A percentile compares a stretch with the other conserved stretches of the same genome.
Conservation (phyloP, 2,888 invertebrate species). For the Meloe dianella region DNA sequence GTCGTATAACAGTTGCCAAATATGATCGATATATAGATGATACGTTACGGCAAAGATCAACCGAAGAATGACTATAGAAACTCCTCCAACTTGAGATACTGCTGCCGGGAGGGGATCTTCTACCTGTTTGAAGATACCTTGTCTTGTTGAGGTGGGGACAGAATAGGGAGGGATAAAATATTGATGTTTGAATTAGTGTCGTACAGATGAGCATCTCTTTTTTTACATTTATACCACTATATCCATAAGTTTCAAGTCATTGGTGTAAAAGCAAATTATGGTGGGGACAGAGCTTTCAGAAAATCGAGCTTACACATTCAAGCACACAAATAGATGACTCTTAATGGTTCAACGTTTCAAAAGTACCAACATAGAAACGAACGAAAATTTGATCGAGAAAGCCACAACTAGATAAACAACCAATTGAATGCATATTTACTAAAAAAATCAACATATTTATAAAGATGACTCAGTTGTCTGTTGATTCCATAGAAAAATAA, state of each 20-base stretch:
- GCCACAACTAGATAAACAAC: neutral
- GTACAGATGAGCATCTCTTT: conserved; percentile 51
- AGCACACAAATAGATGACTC: neutral
- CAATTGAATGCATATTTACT: neutral
- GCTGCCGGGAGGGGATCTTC: conserved; percentile 51
- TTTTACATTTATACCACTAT: conserved; percentile 42
- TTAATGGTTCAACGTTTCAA: too few species aligned
- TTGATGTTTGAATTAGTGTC: conserved; percentile 59
- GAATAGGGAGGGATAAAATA: conserved; percentile 54
- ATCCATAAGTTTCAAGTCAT: conserved; percentile 55
- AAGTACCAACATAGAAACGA: neutral
- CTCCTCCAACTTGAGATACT: conserved; percentile 54
- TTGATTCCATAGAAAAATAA: neutral
- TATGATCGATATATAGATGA: conserved; percentile 28
- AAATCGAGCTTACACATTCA: neutral
- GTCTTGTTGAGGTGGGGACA: conserved; percentile 38
- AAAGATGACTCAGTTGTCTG: neutral
- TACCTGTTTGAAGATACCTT: conserved; percentile 53
- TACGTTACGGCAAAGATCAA: conserved; percentile 45
- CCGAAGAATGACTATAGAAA: conserved; percentile 55
- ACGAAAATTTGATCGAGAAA: neutral
- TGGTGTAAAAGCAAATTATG: conserved; percentile 49
- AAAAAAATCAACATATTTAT: neutral
- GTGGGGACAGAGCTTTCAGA: conserved; percentile 40
- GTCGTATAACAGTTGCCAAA: conserved; percentile 30